Base-by-base conservation (phyloP, 2,888 invertebrate species). In the Bruchidius siliquastri region DNA sequence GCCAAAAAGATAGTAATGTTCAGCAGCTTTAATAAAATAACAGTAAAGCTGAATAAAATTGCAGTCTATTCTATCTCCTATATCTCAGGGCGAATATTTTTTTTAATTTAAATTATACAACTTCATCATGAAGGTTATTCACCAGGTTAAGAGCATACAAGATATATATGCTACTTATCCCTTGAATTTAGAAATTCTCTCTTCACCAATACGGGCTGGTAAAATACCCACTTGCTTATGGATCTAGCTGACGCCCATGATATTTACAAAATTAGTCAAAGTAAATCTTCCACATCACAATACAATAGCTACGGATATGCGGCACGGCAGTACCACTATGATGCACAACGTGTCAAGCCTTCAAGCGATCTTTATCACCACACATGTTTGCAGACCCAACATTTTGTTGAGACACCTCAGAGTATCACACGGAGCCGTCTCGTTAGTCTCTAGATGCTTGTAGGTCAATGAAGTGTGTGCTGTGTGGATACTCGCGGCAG, bases 131-230 rank as follows among this genome's bases (percentile, higher is more conserved):
- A n/a, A n/a, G n/a, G n/a, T n/a, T n/a, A n/a, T n/a, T n/a, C n/a
- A n/a, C n/a, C n/a, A n/a, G n/a, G n/a, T n/a, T n/a, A n/a, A n/a
- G n/a, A n/a, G n/a, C n/a, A n/a, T n/a, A n/a, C n/a, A n/a, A n/a
- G n/a, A n/a, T n/a, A n/a, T n/a, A n/a, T n/a, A n/a, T n/a, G n/a
- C n/a, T n/a, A n/a, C n/a, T n/a, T n/a, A n/a, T n/a, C n/a, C n/a
- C n/a, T n/a, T n/a, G n/a, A n/a, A n/a, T n/a, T 21, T 22, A 71
- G 72, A 72, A 13, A 68, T n/a, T 69, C 67, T 74, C 8, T 4
- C 26, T 8, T 26, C 26, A 26, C 26, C 8, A 8, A 8, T 4
- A 26, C 8, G 26, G 26, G 26, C 26, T 26, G 26, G 26, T 26
- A 26, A 3, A 49, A 49, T 8, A 3, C 49, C 10, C 6, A 13